phyloP scores from a whole-genome alignment of 2,113 vertebrate species.

The Microtus pennsylvanicus region DNA sequence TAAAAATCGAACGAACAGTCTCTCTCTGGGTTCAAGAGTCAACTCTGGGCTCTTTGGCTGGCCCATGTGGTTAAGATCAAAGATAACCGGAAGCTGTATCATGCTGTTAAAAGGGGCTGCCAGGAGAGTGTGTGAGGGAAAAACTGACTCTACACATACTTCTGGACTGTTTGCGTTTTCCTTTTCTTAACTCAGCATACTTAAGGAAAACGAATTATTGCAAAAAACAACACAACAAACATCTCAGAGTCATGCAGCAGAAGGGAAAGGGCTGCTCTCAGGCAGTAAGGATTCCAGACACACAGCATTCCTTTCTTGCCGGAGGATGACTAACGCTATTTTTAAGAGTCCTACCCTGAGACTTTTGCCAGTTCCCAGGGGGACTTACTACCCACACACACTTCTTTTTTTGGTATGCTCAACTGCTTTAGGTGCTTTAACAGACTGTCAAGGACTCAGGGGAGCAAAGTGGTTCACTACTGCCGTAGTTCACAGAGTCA shows the following conservation, averaged over 20 bases:
- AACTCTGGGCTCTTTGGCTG: not conserved
- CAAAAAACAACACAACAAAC: not conserved
- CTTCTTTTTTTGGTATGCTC: conserved; percentile 2
- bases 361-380: not conserved
- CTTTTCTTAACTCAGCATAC: conserved; percentile 17
- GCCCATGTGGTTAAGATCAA: not conserved
- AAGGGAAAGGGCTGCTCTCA: not conserved
- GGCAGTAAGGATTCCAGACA: not conserved
- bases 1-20: not conserved
- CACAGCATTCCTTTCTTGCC: not conserved
- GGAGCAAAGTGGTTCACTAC: not conserved
- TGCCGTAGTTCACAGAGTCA: not conserved
- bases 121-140: no score
- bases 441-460: not conserved
- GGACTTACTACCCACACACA: not conserved
- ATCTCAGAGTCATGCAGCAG: not conserved
- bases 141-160: not conserved
- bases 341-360: not conserved
- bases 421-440: not conserved
- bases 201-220: not conserved
- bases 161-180: not conserved
- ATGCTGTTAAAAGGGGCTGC: not conserved
- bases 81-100: not conserved
- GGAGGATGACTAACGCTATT: not conserved
- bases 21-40: conserved; percentile 4